Evolutionary conservation across 2,797 vertebrate genomes (phyloP), one percentile per base, ranked within the genome.

Genomic region (Phaenicophaeus curvirostris): DNA sequence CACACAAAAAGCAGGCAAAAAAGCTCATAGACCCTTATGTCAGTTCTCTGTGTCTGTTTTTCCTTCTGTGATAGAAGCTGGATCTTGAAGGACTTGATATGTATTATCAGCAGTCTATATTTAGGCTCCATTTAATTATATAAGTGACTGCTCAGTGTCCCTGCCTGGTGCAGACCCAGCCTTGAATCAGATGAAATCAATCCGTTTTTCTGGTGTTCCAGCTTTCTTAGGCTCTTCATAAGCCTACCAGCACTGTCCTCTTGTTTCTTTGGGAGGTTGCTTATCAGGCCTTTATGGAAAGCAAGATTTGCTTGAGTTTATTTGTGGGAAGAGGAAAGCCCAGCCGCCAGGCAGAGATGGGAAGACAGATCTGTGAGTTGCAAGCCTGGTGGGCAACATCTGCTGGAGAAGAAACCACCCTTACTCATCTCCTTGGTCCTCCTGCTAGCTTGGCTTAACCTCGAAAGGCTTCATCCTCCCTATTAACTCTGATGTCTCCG

Each of bases 371-470:
- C 8, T 8, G 41, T 0, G 53, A 25, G 75, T 2, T 1, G 55
- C 46, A 19, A 90, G 13, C 15, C 16, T 4, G 1, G 61, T 33
- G 1, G 2, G 1, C 63, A 37, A 0, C 0, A 0, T n/a, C 62
- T 73, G 41, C 71, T 46, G 63, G 42, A 79, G 54, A 35, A 23
- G 66, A 82, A 51, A 13, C 11, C 18, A 6, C 13, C 39, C 48
- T 31, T 41, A 2, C n/a, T 16, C 39, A 6, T 8, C 50, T 10
- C 76, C 15, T 14, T 4, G 33, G 25, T 1, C 66, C 41, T 35
- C 39, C 59, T 46, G 30, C 31, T 61, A 33, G 24, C 11, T 3
- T 9, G 41, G 39, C n/a, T 68, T 5, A 8, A 48, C 51, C 59
- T 13, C 8, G 20, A 1, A 30, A 42, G 20, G 57, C 44, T 4